Evolutionary conservation across 2,113 vertebrate species (phyloP), one percentile per base, ranked within the genome.

Genomic region (Neoarius graeffei): DNA sequence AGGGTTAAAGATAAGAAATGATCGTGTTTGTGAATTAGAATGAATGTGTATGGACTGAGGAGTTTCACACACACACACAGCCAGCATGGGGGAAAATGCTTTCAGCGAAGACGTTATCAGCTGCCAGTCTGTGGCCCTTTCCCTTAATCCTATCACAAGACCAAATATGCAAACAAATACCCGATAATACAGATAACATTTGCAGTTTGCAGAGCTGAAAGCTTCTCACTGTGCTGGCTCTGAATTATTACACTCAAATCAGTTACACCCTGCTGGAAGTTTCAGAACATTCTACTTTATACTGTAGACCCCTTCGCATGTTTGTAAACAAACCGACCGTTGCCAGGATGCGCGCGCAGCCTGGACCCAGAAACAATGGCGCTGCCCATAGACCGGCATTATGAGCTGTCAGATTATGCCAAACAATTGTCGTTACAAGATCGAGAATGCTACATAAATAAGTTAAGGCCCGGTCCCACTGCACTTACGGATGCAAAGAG

Each of bases 91-190:
- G 69, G 82, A 57, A 64, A 85, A 27, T 85, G 76, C 74, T 35
- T 60, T 25, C 42, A 67, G 87, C 52, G n/a, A 17, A 88, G 76
- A 88, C 82, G 42, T 66, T 87, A 87, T 89, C 87, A 85, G 76
- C 52, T 84, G 81, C 88, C 67, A 50, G 81, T 86, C 88, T 89
- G 88, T 7, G 35, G 83, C 79, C 84, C 64, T 85, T 87, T 73
- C 77, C 19, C 71, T 77, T 91, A 91, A 91, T 91, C 90, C 86
- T 83, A 87, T 91, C 90, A 89, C 79, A 89, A 89, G 83, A 91
- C 86, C 30, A 87, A 90, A 89, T 88, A 90, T 82, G 71, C 82
- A 87, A 83, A 89, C 83, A 87, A 87, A 90, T 83, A 84, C 83
- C 84, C 85, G 64, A 67, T 87, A 87, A 83, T 60, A 79, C 79